phyloP scores from a whole-genome alignment of 1,140 invertebrate genomes.

The Zaprionus tsacasi region DNA sequence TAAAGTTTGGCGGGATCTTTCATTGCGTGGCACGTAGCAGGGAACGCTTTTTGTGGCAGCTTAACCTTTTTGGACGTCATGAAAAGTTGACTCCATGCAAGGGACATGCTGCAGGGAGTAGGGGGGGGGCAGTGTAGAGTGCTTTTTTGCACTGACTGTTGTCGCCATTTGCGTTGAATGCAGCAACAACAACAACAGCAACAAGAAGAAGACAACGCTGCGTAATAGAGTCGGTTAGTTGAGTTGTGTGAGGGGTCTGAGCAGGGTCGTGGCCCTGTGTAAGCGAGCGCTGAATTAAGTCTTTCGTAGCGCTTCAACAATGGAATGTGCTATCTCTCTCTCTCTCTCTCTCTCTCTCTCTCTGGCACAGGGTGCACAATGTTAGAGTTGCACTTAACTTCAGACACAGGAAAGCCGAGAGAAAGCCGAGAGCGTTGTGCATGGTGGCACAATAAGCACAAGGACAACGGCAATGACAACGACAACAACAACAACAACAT shows the following conservation, averaged over 20 bases:
- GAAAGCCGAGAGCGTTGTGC: conserved; percentile 36
- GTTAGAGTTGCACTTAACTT: conserved; percentile 83
- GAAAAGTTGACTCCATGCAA: conserved; percentile 52
- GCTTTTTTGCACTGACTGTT: conserved; percentile 62
- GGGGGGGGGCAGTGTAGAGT: conserved; percentile 1
- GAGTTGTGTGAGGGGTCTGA: conserved; percentile 16
- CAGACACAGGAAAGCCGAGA: conserved; percentile 73
- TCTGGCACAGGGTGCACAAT: conserved; percentile 56
- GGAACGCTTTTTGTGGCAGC: conserved; percentile 61
- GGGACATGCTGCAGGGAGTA: background rate
- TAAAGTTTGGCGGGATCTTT: conserved; percentile 73
- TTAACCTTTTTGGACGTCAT: conserved; percentile 70
- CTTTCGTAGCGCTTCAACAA: conserved; percentile 66
- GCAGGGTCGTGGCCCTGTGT: conserved; percentile 29
- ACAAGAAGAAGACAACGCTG: conserved; percentile 41
- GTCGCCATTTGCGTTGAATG: conserved; percentile 78
- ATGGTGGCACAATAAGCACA: conserved; percentile 66
- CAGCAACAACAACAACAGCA: conserved; percentile 43
- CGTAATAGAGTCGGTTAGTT: conserved; percentile 77
- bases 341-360: background rate
- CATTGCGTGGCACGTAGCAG: conserved; percentile 54
- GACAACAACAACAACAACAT: conserved; percentile 31
- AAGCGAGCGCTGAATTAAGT: conserved; percentile 70
- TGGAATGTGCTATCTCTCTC: conserved; percentile 63
- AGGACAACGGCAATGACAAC: conserved; percentile 60